Conservation (phyloP, 1,140 invertebrate genomes). For the Ips nitidus region DNA sequence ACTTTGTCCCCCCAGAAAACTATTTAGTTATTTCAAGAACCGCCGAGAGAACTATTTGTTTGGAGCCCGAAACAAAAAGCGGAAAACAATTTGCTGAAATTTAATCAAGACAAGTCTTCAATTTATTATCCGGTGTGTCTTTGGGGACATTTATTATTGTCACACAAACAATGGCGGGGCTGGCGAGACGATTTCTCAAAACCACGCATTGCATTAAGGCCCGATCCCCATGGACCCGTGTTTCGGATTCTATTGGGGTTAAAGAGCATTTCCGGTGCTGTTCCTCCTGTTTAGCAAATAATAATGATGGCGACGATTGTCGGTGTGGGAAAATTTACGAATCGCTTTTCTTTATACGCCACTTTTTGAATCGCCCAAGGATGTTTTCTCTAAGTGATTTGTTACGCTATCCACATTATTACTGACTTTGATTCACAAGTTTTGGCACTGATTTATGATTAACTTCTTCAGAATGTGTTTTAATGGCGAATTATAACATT, state of each 20-base stretch:
- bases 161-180: constrained; percentile 33
- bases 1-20: too few species aligned
- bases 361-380: not conserved
- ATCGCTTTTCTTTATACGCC: not conserved
- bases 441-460: too few species aligned
- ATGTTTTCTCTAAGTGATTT: too few species aligned
- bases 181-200: constrained; percentile 36
- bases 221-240: constrained; percentile 31
- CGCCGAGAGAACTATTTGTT: constrained; percentile 27
- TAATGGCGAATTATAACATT: too few species aligned
- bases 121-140: constrained; percentile 34
- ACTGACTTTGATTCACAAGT: too few species aligned
- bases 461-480: too few species aligned
- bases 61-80: constrained; percentile 29
- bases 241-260: constrained; percentile 35
- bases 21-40: not conserved
- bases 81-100: constrained; percentile 38
- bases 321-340: constrained; percentile 9
- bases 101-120: constrained; percentile 38
- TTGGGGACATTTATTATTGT: constrained; percentile 36
- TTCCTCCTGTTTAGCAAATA: constrained; percentile 19
- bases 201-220: constrained; percentile 36
- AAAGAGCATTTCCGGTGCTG: constrained; percentile 29
- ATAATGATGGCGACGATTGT: constrained; percentile 20
- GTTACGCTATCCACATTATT: too few species aligned